A percentile compares a stretch with the other conserved stretches of the same genome.
These are phyloP conservation scores for Catharus minimus DNA, from an alignment of 2,113 vertebrate species.

Conservation along the genomic window DNA sequence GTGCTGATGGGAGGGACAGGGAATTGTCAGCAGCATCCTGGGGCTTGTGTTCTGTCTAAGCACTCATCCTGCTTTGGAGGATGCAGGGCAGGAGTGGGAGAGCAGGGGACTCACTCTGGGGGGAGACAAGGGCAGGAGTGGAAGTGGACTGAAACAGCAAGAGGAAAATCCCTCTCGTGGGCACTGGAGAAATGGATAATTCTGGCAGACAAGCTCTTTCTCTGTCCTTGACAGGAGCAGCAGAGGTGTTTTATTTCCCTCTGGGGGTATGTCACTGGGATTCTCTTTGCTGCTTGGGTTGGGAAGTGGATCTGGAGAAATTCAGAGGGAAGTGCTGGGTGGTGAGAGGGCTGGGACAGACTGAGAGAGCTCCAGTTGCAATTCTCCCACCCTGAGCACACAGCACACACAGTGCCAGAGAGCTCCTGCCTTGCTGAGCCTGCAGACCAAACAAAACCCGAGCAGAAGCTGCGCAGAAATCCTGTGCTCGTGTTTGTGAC, in stretches of 20 bases:
- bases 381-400: background rate
- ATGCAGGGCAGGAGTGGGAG: background rate
- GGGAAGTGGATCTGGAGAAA: background rate
- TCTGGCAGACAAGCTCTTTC: background rate
- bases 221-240: background rate
- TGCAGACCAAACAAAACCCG: background rate
- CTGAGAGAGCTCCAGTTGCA: background rate
- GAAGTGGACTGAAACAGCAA: background rate
- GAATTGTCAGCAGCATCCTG: background rate
- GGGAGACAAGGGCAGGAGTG: background rate
- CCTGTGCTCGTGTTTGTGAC: fast-evolving
- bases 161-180: background rate
- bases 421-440: background rate
- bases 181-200: background rate
- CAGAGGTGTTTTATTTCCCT: background rate
- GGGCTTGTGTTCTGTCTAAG: fast-evolving
- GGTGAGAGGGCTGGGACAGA: background rate
- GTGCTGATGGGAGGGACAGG: background rate
- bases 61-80: background rate
- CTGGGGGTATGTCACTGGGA: background rate
- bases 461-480: background rate
- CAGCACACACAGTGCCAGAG: background rate
- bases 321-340: background rate
- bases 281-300: background rate
- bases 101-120: background rate